Conservation (phyloP, 2,797 vertebrate species). For the Periophthalmus magnuspinnatus region DNA sequence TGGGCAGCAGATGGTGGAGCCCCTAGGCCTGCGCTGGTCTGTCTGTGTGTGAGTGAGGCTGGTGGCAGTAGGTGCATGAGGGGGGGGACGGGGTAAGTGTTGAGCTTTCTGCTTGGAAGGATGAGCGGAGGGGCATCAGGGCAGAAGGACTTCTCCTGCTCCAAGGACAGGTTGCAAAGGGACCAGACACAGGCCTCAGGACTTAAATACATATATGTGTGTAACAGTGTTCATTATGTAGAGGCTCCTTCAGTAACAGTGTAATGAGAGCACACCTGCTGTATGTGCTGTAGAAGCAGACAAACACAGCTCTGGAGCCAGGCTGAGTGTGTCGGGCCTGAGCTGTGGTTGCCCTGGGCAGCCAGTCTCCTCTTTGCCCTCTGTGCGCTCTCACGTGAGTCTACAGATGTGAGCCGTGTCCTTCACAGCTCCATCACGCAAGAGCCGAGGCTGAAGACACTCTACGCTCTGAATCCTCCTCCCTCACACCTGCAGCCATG, state of each 20-base stretch:
- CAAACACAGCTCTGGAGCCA: background rate
- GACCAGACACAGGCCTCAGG: conserved; percentile 10
- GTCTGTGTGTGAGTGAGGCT: conserved; percentile 39
- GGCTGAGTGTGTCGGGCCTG: background rate
- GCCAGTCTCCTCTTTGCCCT: conserved; percentile 54
- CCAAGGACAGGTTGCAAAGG: conserved; percentile 38
- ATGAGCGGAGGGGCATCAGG: conserved; percentile 91
- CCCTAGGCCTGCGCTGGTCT: conserved; percentile 89
- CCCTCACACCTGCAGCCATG: conserved; percentile 67
- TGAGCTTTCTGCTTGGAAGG: conserved; percentile 85
- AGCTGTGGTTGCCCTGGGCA: conserved; percentile 42
- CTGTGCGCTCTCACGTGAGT: conserved; percentile 32
- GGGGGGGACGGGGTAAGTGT: conserved; percentile 27
- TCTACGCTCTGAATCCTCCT: conserved; percentile 72
- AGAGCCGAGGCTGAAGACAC: conserved; percentile 66
- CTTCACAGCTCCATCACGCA: conserved; percentile 67
- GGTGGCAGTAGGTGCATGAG: conserved; percentile 35
- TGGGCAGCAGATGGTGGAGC: conserved; percentile 95
- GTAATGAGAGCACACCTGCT: no score
- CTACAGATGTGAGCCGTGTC: conserved; percentile 40
- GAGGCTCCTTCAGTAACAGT: background rate
- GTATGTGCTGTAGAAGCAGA: background rate
- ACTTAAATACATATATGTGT: background rate
- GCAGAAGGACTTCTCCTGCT: conserved; percentile 93
- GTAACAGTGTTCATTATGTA: background rate